Percentiles rank a stretch among this genome's conserved stretches.
phyloP scores from a whole-genome alignment of 2,797 vertebrate species.

The Microhierax caerulescens region DNA sequence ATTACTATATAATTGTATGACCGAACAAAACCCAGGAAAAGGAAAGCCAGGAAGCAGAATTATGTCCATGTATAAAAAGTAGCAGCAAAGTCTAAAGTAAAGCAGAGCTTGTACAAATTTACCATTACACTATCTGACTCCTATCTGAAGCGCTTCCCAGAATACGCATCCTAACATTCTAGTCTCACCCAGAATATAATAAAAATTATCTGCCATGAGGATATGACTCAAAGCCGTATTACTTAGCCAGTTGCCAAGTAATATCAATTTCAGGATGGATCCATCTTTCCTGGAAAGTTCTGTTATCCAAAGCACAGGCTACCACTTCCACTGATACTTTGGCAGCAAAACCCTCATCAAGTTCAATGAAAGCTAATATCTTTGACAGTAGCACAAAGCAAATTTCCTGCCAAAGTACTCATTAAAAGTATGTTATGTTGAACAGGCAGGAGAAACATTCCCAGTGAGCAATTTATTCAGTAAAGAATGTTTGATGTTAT shows the following conservation, averaged over 20 bases:
- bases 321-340: background rate
- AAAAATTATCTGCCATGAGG: background rate
- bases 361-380: background rate
- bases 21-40: background rate
- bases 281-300: background rate
- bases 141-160: background rate
- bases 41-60: background rate
- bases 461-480: background rate
- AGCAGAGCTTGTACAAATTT: background rate
- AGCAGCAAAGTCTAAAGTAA: background rate
- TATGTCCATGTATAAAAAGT: background rate
- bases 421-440: background rate
- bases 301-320: background rate
- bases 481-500: background rate
- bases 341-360: background rate
- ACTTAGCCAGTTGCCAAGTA: background rate
- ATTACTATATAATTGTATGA: background rate
- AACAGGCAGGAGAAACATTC: background rate
- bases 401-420: background rate
- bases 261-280: background rate
- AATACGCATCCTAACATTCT: background rate
- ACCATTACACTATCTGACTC: background rate
- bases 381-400: background rate
- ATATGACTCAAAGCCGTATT: background rate
- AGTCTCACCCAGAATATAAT: background rate